Evolutionary conservation across 2,113 vertebrate genomes (phyloP), one percentile per base, ranked within the genome.

Genomic region (Aldabrachelys gigantea): DNA sequence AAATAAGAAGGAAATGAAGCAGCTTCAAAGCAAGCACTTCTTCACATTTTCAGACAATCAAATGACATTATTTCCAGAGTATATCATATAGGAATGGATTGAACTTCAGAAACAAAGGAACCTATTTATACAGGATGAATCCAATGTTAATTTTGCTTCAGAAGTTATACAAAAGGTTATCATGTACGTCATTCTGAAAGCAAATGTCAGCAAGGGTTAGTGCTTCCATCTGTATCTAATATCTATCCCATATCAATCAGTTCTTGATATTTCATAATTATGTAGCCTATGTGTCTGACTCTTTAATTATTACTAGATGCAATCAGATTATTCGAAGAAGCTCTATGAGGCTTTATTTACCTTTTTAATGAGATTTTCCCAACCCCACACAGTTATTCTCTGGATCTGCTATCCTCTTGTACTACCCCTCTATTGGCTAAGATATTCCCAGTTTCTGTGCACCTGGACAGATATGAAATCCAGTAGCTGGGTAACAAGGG

Each of bases 171-270:
- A 41, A 69, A 31, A 50, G 8, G 52, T 91, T 91, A 57, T 95
- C 94, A 17, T 69, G 49, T 29, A 1, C 0, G 72, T 85, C 79
- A 44, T 38, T 91, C 75, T 90, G 96, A 95, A 97, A 97, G 95
- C 72, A 90, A 95, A 93, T 85, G 56, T 96, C 91, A 96, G 4
- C 84, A 97, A 57, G 56, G 52, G 80, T 90, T 93, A 84, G 89
- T 96, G 75, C 81, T 80, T 91, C 92, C 92, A 0, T 96, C 85
- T 91, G 90, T 94, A 81, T 93, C 85, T 94, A 88, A 57, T 76
- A 92, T 80, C 82, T 82, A 82, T 93, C 80, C 75, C 53, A 2
- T 89, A 54, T 81, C 84, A 83, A 31, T 89, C 85, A 84, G 80
- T 79, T 47, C 83, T 0, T 59, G 54, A 84, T 90, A 62, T 19